Conservation (phyloP, 2,888 invertebrate species). For the Ormyrus rosae region DNA sequence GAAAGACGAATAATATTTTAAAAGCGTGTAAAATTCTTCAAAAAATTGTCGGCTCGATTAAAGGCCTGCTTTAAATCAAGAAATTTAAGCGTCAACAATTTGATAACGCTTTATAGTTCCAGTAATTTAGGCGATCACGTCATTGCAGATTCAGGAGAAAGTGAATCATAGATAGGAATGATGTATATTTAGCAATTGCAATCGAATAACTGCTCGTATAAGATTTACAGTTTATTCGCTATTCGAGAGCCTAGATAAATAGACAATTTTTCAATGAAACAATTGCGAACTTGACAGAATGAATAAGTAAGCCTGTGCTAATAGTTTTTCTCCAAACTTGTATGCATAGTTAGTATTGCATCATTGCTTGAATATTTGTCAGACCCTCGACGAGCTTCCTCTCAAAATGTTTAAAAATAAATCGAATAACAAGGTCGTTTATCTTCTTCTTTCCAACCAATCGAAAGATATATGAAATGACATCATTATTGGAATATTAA, state of each 20-base stretch:
- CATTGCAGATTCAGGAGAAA: slow-evolving; percentile 28
- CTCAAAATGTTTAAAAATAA: slow-evolving; percentile 5
- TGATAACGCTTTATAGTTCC: slow-evolving; percentile 23
- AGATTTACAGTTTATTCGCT: no score
- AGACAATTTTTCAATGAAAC: no score
- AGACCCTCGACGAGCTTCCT: not conserved
- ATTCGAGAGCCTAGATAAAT: no score
- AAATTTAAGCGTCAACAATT: slow-evolving; percentile 3
- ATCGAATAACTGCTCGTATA: no score
- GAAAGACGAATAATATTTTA: no score
- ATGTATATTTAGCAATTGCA: slow-evolving; percentile 44
- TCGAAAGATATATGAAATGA: no score
- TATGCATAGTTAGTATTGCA: not conserved
- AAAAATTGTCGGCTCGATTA: no score
- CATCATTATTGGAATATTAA: not conserved
- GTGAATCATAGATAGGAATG: slow-evolving; percentile 35
- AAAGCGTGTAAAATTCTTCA: no score
- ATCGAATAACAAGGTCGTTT: slow-evolving; percentile 1
- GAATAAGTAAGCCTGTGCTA: no score
- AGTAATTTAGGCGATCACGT: slow-evolving; percentile 36
- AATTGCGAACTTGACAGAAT: no score
- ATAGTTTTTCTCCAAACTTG: not conserved
- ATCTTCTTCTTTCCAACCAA: not conserved
- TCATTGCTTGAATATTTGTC: not conserved
- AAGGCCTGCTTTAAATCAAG: no score